Conservation (phyloP, 1,140 invertebrate genomes). For the Metaphire vulgaris region DNA sequence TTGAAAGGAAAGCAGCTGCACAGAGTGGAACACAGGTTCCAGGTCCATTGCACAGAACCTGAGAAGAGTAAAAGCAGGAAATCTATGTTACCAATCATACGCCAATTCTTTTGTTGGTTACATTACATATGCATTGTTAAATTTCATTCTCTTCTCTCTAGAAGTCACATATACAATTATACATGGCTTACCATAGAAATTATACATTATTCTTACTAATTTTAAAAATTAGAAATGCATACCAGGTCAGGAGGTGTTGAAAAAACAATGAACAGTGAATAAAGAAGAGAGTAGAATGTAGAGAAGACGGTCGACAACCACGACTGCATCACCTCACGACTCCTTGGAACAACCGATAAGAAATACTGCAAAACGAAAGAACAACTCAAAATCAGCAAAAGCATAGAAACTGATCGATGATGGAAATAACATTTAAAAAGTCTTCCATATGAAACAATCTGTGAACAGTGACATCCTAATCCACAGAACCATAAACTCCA, state of each 20-base stretch:
- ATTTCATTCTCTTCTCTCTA: background rate
- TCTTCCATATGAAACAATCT: background rate
- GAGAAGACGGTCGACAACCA: conserved; percentile 71
- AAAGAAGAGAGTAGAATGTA: conserved; percentile 65
- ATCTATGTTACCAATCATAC: background rate
- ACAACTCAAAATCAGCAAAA: conserved; percentile 4
- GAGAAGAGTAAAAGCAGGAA: conserved; percentile 27
- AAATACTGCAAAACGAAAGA: conserved; percentile 47
- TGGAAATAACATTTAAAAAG: background rate
- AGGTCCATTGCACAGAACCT: conserved; percentile 70
- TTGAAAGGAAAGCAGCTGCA: conserved; percentile 58
- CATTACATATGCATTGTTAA: too few relatives aligned
- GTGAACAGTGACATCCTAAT: background rate
- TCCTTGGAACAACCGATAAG: conserved; percentile 67
- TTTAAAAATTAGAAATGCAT: too few relatives aligned
- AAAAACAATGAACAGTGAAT: conserved; percentile 65
- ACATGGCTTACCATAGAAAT: background rate
- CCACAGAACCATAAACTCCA: background rate
- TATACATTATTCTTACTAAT: background rate
- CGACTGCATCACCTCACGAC: conserved; percentile 78
- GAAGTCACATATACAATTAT: background rate
- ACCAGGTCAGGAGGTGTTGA: conserved; percentile 65
- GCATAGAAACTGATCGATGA: background rate
- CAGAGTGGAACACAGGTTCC: conserved; percentile 88
- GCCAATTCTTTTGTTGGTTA: too few relatives aligned